Evolutionary conservation across 2,888 invertebrate genomes (phyloP).

Genomic region (Apantesis nais): DNA sequence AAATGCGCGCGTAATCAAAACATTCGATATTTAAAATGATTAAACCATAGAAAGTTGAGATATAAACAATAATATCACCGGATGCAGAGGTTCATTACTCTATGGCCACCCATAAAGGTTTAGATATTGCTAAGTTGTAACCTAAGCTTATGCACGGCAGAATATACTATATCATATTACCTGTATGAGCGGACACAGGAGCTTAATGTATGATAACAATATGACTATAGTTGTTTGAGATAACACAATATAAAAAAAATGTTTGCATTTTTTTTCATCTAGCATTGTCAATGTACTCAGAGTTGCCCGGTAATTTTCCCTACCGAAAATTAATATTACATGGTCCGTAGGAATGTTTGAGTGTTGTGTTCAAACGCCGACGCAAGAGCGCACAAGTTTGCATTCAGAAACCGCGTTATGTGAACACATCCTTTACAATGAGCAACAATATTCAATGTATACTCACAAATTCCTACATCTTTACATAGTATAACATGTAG

Average conservation of each 20-base stretch:
- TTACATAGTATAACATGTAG: no score
- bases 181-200: constrained; percentile 1
- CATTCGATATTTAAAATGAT: constrained; percentile 10
- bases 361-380: background rate
- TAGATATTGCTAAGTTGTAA: constrained; percentile 30
- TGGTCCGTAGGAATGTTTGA: background rate
- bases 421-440: background rate
- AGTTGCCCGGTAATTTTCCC: background rate
- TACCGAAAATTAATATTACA: background rate
- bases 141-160: constrained; percentile 25
- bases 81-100: constrained; percentile 33
- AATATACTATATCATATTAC: constrained; percentile 34
- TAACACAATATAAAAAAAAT: background rate
- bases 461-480: no score
- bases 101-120: constrained; percentile 34
- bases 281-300: background rate
- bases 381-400: background rate
- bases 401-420: background rate
- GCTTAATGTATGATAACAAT: background rate
- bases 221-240: background rate
- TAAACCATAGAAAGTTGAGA: constrained; percentile 10
- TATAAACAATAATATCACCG: constrained; percentile 37
- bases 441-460: background rate
- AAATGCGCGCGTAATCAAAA: background rate
- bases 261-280: background rate